Evolutionary conservation across 2,888 invertebrate genomes (phyloP).

Genomic region (Hypena proboscidalis): DNA sequence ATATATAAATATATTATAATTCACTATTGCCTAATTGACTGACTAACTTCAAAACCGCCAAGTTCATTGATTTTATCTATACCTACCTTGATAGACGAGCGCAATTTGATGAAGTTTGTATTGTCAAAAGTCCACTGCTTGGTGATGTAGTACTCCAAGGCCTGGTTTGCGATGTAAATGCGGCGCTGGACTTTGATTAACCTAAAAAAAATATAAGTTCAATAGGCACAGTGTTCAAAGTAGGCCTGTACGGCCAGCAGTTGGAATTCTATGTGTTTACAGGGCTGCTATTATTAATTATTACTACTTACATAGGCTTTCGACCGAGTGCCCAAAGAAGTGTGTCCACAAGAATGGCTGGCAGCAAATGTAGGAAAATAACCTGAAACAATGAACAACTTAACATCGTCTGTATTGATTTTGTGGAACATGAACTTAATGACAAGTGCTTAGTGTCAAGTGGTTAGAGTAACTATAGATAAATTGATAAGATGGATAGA

Average conservation of each 20-base stretch:
- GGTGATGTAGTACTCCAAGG: slow-evolving; percentile 89
- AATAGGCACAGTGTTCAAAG: no score
- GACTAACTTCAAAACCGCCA: no score
- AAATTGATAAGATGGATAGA: no score
- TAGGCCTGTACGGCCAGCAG: no score
- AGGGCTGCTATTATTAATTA: no score
- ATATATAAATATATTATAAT: no score
- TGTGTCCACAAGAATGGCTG: slow-evolving; percentile 91
- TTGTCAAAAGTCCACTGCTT: slow-evolving; percentile 92
- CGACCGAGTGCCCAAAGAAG: slow-evolving; percentile 87
- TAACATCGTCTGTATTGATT: not conserved
- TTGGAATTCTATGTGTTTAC: no score
- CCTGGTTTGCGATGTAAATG: slow-evolving; percentile 90
- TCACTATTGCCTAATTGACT: no score
- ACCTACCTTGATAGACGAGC: slow-evolving; percentile 68
- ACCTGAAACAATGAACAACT: slow-evolving; percentile 63
- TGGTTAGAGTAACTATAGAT: no score
- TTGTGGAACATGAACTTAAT: no score
- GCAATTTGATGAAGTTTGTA: slow-evolving; percentile 82
- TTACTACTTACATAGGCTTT: slow-evolving; percentile 88
- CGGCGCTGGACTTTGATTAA: slow-evolving; percentile 91
- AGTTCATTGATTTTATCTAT: no score
- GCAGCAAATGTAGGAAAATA: slow-evolving; percentile 90
- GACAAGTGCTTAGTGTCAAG: no score
- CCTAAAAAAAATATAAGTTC: slow-evolving; percentile 83